These are phyloP conservation scores for Collichthys lucidus DNA, from an alignment of 2,113 vertebrate genomes.

Conservation along the genomic window DNA sequence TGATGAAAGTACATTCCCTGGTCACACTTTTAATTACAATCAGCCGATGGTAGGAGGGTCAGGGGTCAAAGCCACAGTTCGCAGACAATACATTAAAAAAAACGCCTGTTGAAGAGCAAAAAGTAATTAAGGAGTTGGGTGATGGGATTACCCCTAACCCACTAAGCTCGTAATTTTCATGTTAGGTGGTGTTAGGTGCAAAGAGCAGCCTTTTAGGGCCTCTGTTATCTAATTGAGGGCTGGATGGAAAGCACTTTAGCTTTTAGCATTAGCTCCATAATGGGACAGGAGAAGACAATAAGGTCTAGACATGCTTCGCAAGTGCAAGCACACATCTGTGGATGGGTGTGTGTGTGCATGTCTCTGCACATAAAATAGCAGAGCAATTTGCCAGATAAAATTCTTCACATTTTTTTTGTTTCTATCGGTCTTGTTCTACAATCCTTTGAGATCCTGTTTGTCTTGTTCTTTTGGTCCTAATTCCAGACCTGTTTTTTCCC, in stretches of 20 bases:
- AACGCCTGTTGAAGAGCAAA: constrained; percentile 19
- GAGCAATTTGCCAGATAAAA: constrained; percentile 11
- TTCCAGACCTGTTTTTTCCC: background rate
- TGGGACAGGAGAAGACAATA: constrained; percentile 45
- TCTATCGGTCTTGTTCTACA: background rate
- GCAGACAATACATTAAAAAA: background rate
- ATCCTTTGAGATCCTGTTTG: background rate
- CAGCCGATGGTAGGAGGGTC: background rate
- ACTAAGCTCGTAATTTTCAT: constrained; percentile 24
- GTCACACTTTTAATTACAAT: constrained; percentile 14
- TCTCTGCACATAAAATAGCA: background rate
- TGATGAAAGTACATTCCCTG: background rate
- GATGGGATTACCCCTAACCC: constrained; percentile 43
- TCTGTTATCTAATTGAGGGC: constrained; percentile 62
- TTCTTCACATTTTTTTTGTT: background rate
- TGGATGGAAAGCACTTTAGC: constrained; percentile 67
- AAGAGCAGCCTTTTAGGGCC: constrained; percentile 56
- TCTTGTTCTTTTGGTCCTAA: background rate
- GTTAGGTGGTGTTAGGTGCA: constrained; percentile 48
- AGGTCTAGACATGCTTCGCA: background rate
- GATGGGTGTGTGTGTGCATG: background rate
- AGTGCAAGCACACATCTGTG: background rate
- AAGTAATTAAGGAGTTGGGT: constrained; percentile 40
- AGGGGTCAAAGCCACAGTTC: background rate
- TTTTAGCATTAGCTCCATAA: constrained; percentile 57